phyloP scores from a whole-genome alignment of 2,888 invertebrate species.

The Drepana falcataria region DNA sequence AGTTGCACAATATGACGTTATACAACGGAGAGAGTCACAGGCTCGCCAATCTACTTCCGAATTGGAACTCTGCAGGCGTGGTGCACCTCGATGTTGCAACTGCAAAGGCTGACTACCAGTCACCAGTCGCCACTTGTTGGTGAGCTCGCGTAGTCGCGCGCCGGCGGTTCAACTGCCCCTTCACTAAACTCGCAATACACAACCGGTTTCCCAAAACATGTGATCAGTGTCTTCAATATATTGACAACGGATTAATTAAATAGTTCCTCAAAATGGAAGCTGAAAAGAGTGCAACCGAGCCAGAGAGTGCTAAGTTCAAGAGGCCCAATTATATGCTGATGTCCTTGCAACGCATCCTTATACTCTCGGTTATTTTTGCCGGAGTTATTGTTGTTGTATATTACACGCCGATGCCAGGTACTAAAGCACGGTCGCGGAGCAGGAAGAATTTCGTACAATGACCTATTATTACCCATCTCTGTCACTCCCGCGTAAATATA shows the following conservation, averaged over 20 bases:
- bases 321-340: conserved; percentile 77
- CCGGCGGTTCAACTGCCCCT: conserved; percentile 13
- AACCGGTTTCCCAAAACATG: conserved; percentile 30
- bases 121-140: conserved; percentile 63
- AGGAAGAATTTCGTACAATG: no score
- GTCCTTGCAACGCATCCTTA: conserved; percentile 82
- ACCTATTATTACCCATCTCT: no score
- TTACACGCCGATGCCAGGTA: conserved; percentile 86
- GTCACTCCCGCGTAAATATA: no score
- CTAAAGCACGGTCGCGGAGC: no score
- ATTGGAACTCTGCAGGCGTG: conserved; percentile 37
- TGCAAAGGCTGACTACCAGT: conserved; percentile 20
- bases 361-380: conserved; percentile 81
- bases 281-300: conserved; percentile 43
- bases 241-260: conserved; percentile 1
- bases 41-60: conserved; percentile 60
- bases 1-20: conserved; percentile 52
- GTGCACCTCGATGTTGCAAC: conserved; percentile 37
- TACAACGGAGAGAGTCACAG: conserved; percentile 54
- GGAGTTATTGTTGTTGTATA: conserved; percentile 84
- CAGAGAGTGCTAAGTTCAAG: conserved; percentile 36
- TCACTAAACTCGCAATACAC: conserved; percentile 9
- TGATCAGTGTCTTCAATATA: conserved; percentile 16
- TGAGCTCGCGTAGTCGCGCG: conserved; percentile 61
- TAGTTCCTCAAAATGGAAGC: conserved; percentile 44